Evolutionary conservation across 1,140 invertebrate species (phyloP).

Genomic region (Ridgeia piscesae): DNA sequence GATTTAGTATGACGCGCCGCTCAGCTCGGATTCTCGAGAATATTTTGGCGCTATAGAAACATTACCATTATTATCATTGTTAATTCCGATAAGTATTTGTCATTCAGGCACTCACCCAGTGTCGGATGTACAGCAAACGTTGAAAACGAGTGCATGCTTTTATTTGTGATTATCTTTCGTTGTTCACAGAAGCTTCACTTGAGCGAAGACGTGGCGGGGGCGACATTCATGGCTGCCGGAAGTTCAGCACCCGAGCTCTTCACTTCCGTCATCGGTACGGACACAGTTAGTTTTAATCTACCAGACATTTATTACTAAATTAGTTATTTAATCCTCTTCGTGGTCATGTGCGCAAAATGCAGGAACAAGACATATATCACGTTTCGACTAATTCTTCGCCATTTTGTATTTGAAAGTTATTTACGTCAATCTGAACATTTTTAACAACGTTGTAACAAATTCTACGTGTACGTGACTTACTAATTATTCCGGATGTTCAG

Average conservation of each 20-base stretch:
- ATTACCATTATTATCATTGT: neutral
- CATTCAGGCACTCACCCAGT: neutral
- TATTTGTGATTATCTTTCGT: neutral
- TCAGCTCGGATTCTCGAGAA: too few relatives aligned
- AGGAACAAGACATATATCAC: too few relatives aligned
- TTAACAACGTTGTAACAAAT: neutral
- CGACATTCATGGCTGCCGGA: constrained; percentile 70
- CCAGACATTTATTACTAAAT: too few relatives aligned
- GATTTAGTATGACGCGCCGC: too few relatives aligned
- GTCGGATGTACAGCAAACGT: neutral
- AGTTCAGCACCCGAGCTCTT: constrained; percentile 90
- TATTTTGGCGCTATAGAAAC: neutral
- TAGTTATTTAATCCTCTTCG: too few relatives aligned
- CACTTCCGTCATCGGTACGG: constrained; percentile 83
- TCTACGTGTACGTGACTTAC: neutral
- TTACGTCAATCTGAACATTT: too few relatives aligned
- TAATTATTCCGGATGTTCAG: neutral
- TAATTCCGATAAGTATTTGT: neutral
- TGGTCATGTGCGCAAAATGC: too few relatives aligned
- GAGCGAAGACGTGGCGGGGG: constrained; percentile 59
- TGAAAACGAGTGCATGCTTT: neutral
- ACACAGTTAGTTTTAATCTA: too few relatives aligned
- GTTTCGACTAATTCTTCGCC: too few relatives aligned
- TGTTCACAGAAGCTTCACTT: constrained; percentile 45
- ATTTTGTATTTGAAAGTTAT: too few relatives aligned